Base-by-base conservation (phyloP, 2,113 vertebrate genomes). In the Chionis minor region DNA sequence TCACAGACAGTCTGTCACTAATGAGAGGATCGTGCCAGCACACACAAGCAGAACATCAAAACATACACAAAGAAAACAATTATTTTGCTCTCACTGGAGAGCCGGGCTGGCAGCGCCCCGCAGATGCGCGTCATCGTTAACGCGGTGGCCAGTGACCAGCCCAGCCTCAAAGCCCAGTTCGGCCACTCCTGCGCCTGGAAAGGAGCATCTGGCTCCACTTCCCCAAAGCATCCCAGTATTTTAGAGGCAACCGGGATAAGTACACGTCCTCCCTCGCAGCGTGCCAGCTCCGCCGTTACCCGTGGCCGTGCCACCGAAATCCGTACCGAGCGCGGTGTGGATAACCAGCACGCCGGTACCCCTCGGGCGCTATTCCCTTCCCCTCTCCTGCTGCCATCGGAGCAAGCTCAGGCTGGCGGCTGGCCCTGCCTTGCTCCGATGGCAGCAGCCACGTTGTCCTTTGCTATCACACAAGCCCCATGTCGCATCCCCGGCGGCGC, bases 191-290 rank as follows among this genome's bases (percentile, higher is more conserved):
- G 71, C 17, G 5, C 45, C 30, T 40, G 72, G 42, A 13, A 15
- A 24, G 54, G 63, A 81, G 30, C 59, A 3, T 3, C 49, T 51
- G 3, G 42, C 58, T 51, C 44, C 45, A 0, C 18, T 30, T 2
- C 14, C 11, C 44, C 6, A 1, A 10, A 12, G 58, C 28, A 4
- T 3, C 14, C 4, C 49, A 6, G 6, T 22, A 3, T 18, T 26
- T 10, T 28, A 19, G 2, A 5, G 79, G 73, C 8, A 54, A 30
- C 0, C 14, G 5, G 44, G 67, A 3, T 3, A 8, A 35, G 30
- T 1, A 4, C 3, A 21, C 7, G 0, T 17, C 38, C 49, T 17
- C 35, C 3, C 0, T 20, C 7, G 56, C 12, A 3, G 5, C 3
- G 21, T 7, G 9, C 51, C 19, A 2, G 5, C 38, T 26, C 30